These are phyloP conservation scores for Capreolus pygargus DNA, from an alignment of 2,113 vertebrate genomes.

Conservation along the genomic window DNA sequence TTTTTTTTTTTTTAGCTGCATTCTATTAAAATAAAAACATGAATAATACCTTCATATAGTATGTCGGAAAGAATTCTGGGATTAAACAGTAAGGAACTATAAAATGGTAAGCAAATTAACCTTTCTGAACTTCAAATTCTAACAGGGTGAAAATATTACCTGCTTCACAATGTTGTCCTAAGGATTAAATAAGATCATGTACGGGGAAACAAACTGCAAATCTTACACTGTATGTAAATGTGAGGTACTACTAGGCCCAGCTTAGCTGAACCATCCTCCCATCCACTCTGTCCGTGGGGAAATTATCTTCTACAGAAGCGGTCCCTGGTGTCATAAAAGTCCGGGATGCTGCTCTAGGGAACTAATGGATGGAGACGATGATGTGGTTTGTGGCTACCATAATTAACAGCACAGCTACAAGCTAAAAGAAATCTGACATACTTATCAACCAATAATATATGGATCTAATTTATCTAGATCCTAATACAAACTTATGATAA, in stretches of 20 bases:
- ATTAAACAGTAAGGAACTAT: background rate
- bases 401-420: background rate
- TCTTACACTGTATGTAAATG: background rate
- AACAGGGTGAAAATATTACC: background rate
- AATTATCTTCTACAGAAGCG: background rate
- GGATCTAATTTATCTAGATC: background rate
- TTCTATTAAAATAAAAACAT: constrained; percentile 6
- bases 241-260: background rate
- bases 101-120: background rate
- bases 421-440: background rate
- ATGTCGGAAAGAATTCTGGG: background rate
- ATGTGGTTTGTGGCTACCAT: background rate
- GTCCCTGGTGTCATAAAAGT: background rate
- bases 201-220: background rate
- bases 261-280: background rate
- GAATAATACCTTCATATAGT: background rate
- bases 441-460: background rate
- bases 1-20: background rate
- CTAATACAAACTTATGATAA: background rate
- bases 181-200: background rate
- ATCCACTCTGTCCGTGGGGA: background rate
- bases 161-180: background rate
- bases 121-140: background rate
- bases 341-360: background rate
- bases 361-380: background rate